A percentile compares a stretch with the other conserved stretches of the same genome.
These are phyloP conservation scores for Lycodopsis pacificus DNA, from an alignment of 2,797 vertebrate species.

Conservation along the genomic window DNA sequence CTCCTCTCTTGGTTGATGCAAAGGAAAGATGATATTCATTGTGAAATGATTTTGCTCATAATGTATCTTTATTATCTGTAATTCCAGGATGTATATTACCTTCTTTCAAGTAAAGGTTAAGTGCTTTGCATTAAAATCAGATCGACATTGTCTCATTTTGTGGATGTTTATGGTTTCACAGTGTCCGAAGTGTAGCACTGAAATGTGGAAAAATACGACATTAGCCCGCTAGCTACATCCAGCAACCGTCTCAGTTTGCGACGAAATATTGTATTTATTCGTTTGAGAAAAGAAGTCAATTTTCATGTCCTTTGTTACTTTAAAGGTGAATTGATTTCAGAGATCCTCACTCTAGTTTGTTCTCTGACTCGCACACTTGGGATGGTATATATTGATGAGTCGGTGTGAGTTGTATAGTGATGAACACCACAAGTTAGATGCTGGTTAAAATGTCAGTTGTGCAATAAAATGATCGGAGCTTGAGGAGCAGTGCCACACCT, in stretches of 20 bases:
- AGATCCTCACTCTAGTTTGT: neutral
- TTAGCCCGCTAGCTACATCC: neutral
- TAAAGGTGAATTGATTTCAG: neutral
- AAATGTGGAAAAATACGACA: neutral
- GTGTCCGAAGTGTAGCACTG: neutral
- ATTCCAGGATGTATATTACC: conserved; percentile 90
- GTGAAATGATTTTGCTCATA: conserved; percentile 88
- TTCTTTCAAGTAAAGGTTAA: conserved; percentile 90
- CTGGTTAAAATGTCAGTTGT: too few species aligned
- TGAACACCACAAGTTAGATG: too few species aligned
- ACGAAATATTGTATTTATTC: neutral
- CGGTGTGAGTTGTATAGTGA: too few species aligned
- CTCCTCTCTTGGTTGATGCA: conserved; percentile 77
- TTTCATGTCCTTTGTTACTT: neutral
- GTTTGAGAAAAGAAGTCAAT: neutral
- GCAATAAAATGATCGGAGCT: too few species aligned
- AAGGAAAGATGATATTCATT: conserved; percentile 83
- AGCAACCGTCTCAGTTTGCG: neutral
- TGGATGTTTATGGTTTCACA: conserved; percentile 2
- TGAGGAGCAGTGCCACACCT: conserved; percentile 11
- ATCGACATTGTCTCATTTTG: conserved; percentile 40
- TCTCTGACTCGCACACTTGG: neutral
- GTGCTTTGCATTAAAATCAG: conserved; percentile 88
- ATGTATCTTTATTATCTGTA: conserved; percentile 89
- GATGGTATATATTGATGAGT: too few species aligned